These are phyloP conservation scores for Danio aesculapii DNA, from an alignment of 2,797 vertebrate species.

Conservation along the genomic window DNA sequence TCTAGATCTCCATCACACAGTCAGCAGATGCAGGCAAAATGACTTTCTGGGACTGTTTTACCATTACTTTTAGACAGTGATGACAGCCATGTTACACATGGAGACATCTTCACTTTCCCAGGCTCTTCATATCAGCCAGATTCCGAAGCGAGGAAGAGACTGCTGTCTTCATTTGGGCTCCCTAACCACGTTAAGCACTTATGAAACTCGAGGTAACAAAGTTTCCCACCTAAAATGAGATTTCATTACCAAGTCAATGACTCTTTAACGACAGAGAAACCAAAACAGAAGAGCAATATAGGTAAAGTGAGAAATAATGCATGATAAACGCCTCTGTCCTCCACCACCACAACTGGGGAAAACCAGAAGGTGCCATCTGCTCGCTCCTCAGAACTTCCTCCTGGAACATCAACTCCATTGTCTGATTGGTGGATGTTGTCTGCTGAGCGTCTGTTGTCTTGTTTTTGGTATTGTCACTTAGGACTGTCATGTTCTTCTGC, in stretches of 20 bases:
- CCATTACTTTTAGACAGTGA: constrained; percentile 43
- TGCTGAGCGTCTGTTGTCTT: constrained; percentile 15
- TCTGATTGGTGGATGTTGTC: constrained; percentile 28
- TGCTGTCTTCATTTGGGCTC: constrained; percentile 40
- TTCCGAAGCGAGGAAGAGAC: constrained; percentile 38
- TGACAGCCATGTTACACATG: constrained; percentile 35
- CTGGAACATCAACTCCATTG: constrained; percentile 31
- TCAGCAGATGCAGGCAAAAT: constrained; percentile 22
- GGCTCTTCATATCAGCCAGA: constrained; percentile 49
- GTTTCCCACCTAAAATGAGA: constrained; percentile 75
- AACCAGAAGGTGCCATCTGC: constrained; percentile 37
- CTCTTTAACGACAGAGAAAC: constrained; percentile 72
- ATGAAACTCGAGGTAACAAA: constrained; percentile 67
- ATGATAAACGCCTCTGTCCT: constrained; percentile 56
- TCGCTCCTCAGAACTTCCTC: constrained; percentile 36
- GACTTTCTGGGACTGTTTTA: not conserved
- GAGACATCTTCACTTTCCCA: constrained; percentile 33
- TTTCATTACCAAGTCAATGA: constrained; percentile 72
- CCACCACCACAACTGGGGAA: constrained; percentile 30
- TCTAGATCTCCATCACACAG: constrained; percentile 11
- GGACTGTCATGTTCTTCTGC: constrained; percentile 17
- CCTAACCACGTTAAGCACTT: constrained; percentile 54
- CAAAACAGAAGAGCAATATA: constrained; percentile 76
- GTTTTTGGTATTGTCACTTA: not conserved
- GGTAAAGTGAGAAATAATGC: constrained; percentile 78